Conservation (phyloP, 2,888 invertebrate genomes). For the Cheilosia impressa region DNA sequence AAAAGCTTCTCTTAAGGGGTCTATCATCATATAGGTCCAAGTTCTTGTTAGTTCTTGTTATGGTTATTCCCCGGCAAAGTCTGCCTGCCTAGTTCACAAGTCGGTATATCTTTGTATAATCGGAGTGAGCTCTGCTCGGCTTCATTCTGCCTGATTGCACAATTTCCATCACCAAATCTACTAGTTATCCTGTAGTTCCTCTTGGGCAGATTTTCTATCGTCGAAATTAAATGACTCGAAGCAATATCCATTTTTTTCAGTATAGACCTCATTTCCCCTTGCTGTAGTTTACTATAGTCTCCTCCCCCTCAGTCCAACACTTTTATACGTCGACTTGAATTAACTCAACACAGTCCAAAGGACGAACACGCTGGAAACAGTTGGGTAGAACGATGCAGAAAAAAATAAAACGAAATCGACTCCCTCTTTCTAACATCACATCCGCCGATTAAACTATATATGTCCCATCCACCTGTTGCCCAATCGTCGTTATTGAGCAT, state of each 20-base stretch:
- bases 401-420: slow-evolving; percentile 15
- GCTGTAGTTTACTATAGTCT: background rate
- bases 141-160: slow-evolving; percentile 40
- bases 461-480: slow-evolving; percentile 59
- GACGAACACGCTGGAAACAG: background rate
- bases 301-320: background rate
- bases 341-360: slow-evolving; percentile 10
- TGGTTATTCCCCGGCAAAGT: no score
- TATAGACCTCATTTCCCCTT: slow-evolving; percentile 23
- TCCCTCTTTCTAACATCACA: slow-evolving; percentile 41
- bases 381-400: background rate
- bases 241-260: slow-evolving; percentile 33
- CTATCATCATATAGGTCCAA: no score
- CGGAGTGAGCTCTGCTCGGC: background rate
- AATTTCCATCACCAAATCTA: slow-evolving; percentile 53
- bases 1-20: no score
- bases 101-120: no score
- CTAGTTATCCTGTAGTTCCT: slow-evolving; percentile 51
- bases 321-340: slow-evolving; percentile 28
- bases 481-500: slow-evolving; percentile 40
- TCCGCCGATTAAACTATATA: slow-evolving; percentile 56
- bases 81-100: no score
- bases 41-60: no score
- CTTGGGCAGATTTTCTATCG: slow-evolving; percentile 33
- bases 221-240: slow-evolving; percentile 57